These are phyloP conservation scores for Oxyscelio sp. DNA, from an alignment of 2,888 invertebrate species.

Conservation along the genomic window DNA sequence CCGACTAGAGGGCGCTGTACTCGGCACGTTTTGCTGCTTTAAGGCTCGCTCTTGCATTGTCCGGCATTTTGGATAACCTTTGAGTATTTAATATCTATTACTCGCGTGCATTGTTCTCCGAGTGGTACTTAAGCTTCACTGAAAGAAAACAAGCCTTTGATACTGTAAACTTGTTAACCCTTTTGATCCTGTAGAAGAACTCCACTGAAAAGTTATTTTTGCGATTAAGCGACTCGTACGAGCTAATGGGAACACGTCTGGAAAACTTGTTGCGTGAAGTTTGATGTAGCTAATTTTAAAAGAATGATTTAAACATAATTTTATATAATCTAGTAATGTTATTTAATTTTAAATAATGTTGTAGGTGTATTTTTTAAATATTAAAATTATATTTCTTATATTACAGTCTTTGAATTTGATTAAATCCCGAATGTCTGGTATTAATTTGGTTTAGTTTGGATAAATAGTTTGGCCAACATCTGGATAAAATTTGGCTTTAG, in stretches of 20 bases:
- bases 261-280: conserved; percentile 44
- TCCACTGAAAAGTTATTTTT: conserved; percentile 54
- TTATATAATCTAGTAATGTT: no score
- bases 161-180: conserved; percentile 66
- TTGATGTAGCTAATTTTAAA: no score
- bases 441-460: no score
- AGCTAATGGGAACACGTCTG: conserved; percentile 12
- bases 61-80: conserved; percentile 52
- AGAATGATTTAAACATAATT: no score
- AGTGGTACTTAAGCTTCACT: conserved; percentile 44
- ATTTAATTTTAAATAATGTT: no score
- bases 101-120: conserved; percentile 57
- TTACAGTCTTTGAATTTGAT: no score
- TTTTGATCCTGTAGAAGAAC: conserved; percentile 44
- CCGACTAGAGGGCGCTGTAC: conserved; percentile 47
- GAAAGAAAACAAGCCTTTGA: conserved; percentile 65
- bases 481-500: no score
- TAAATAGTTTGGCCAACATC: no score
- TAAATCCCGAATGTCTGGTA: no score
- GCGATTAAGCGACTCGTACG: conserved; percentile 30
- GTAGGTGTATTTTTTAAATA: no score
- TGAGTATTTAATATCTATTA: conserved; percentile 70
- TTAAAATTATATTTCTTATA: no score
- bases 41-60: conserved; percentile 42
- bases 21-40: conserved; percentile 10